phyloP scores from a whole-genome alignment of 1,140 invertebrate species.

The Stegodyphus mimosarum region DNA sequence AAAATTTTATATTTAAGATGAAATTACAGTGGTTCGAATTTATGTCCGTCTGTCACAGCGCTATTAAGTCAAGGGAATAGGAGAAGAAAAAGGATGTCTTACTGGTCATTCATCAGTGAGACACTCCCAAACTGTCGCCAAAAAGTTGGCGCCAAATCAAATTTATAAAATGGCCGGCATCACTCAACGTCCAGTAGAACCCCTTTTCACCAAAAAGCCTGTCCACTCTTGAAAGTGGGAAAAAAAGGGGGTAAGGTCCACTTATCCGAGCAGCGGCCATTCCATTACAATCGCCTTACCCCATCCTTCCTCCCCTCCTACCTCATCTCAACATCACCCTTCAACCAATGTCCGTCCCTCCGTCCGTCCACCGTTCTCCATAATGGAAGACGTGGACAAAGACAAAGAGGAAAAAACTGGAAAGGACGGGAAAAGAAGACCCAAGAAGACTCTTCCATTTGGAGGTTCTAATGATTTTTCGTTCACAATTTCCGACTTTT shows the following conservation, averaged over 20 bases:
- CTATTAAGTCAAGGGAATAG: background rate
- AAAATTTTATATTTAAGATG: too few relatives aligned
- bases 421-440: background rate
- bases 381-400: background rate
- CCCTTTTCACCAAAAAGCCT: background rate
- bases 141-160: slow-evolving; percentile 2
- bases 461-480: background rate
- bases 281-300: background rate
- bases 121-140: slow-evolving; percentile 1
- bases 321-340: background rate
- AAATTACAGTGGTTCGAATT: too few relatives aligned
- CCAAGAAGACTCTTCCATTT: background rate
- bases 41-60: background rate
- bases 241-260: slow-evolving; percentile 2
- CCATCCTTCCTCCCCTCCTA: background rate
- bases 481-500: background rate
- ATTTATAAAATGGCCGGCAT: background rate
- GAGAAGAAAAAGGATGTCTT: background rate
- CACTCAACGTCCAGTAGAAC: background rate
- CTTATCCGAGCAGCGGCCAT: background rate
- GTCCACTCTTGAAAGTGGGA: slow-evolving; percentile 1
- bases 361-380: background rate
- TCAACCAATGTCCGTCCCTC: background rate
- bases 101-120: background rate
- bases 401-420: background rate